A percentile compares a stretch with the other conserved stretches of the same genome.
phyloP scores from a whole-genome alignment of 2,888 invertebrate genomes.

The Belgica antarctica region DNA sequence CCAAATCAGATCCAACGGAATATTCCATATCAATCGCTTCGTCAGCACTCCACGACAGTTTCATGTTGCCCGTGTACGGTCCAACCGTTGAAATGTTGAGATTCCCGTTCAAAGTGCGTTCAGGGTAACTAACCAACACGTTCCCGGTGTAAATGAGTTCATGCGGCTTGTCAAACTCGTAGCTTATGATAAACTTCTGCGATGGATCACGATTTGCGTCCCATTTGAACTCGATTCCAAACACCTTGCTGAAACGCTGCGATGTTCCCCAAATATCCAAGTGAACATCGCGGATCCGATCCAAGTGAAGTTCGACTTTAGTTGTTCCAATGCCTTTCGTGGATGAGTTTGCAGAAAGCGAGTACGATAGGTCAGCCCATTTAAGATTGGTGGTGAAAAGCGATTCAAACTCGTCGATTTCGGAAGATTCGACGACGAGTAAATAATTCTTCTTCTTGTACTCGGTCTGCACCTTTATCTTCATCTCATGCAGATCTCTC shows the following conservation, averaged over 20 bases:
- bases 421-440: conserved; percentile 63
- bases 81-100: conserved; percentile 59
- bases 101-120: conserved; percentile 67
- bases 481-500: conserved; percentile 66
- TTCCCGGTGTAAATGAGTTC: conserved; percentile 64
- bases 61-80: conserved; percentile 55
- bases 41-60: conserved; percentile 69
- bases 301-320: conserved; percentile 74
- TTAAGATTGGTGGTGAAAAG: conserved; percentile 66
- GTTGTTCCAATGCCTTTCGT: conserved; percentile 55
- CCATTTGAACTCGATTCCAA: conserved; percentile 76
- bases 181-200: conserved; percentile 62
- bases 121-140: conserved; percentile 70
- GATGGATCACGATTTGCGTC: conserved; percentile 81
- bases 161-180: conserved; percentile 61
- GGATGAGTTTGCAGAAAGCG: conserved; percentile 65
- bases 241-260: conserved; percentile 62
- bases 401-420: conserved; percentile 61
- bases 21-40: conserved; percentile 63
- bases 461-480: conserved; percentile 65
- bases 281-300: conserved; percentile 73
- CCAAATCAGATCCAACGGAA: conserved; percentile 61
- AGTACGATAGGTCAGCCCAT: conserved; percentile 67
- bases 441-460: conserved; percentile 66
- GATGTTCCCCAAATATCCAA: conserved; percentile 64